These are phyloP conservation scores for Hippolais icterina DNA, from an alignment of 2,113 vertebrate genomes.

Conservation along the genomic window DNA sequence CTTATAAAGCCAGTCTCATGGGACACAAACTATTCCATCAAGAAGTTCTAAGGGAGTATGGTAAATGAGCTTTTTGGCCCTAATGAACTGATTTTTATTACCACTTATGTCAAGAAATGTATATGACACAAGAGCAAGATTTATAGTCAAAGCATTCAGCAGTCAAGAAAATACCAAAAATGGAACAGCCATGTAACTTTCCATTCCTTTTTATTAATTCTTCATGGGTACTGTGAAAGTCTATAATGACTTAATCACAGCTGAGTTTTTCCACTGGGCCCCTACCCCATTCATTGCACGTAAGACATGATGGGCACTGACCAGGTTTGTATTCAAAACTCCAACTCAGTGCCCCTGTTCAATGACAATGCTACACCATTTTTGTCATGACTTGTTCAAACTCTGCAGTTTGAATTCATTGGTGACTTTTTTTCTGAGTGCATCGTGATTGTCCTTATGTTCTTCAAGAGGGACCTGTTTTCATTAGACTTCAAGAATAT, in stretches of 20 bases:
- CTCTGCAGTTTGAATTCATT: neutral
- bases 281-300: neutral
- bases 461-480: neutral
- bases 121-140: neutral
- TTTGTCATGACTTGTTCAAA: neutral
- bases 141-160: neutral
- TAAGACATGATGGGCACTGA: fast-evolving
- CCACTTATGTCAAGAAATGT: neutral
- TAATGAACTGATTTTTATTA: neutral
- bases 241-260: neutral
- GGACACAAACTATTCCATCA: neutral
- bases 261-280: neutral
- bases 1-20: neutral
- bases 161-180: neutral
- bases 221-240: neutral
- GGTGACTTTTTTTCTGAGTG: neutral
- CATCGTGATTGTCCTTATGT: neutral
- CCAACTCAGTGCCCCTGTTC: neutral
- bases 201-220: neutral
- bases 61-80: neutral
- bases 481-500: neutral
- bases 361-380: neutral
- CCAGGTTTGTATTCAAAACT: neutral
- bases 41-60: neutral
- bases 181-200: neutral